Conservation (phyloP, 2,797 vertebrate genomes). For the Poecilia gillii region DNA sequence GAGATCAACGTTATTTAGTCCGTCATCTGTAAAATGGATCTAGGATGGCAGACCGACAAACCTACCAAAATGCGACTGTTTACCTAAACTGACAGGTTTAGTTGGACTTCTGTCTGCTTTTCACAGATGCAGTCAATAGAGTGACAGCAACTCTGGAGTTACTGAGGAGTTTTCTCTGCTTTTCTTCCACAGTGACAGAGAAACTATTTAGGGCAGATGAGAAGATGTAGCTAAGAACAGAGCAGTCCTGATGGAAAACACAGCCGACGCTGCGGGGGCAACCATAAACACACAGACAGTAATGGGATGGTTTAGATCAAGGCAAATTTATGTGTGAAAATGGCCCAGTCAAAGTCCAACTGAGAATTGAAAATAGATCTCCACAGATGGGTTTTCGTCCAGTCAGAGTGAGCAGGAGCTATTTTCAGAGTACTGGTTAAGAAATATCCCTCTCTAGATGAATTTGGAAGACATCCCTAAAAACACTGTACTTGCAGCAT, state of each 20-base stretch:
- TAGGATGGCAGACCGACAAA: not conserved
- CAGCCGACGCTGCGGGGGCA: not conserved
- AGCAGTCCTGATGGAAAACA: not conserved
- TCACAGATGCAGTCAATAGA: not conserved
- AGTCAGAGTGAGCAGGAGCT: not conserved
- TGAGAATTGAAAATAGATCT: not conserved
- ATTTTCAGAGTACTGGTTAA: not conserved
- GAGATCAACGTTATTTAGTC: not conserved
- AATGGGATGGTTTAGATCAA: not conserved
- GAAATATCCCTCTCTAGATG: not conserved
- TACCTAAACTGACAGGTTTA: not conserved
- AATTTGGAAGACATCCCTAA: not conserved
- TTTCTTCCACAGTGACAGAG: not conserved
- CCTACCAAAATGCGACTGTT: not conserved
- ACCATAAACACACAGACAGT: not conserved
- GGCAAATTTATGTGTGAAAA: not conserved
- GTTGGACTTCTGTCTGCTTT: too few relatives aligned
- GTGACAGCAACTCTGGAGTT: not conserved
- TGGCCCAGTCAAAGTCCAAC: not conserved
- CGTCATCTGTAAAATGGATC: not conserved
- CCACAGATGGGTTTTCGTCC: not conserved
- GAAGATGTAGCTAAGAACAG: not conserved
- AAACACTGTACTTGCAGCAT: not conserved
- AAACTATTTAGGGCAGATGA: not conserved
- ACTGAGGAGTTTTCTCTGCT: not conserved